These are phyloP conservation scores for Synergus laeviventris DNA, from an alignment of 2,888 invertebrate genomes.

Conservation along the genomic window DNA sequence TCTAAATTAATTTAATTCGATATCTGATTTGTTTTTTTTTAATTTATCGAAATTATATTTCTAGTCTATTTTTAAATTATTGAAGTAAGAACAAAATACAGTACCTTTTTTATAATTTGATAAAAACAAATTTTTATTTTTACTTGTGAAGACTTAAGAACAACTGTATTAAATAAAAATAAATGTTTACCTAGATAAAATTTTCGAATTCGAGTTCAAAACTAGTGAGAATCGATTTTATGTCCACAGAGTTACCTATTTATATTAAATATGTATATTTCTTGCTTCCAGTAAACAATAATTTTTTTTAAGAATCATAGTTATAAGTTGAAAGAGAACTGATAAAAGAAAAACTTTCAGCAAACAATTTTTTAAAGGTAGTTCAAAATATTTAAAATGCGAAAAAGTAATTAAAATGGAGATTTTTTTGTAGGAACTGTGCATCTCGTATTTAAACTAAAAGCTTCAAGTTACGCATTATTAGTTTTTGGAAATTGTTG, in stretches of 20 bases:
- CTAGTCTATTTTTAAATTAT: constrained; percentile 1
- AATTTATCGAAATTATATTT: neutral
- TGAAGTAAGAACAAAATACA: neutral
- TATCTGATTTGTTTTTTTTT: neutral
- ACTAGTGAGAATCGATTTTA: neutral
- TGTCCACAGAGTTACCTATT: neutral
- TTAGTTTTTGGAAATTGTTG: constrained; percentile 14
- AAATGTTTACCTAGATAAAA: neutral
- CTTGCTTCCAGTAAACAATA: constrained; percentile 16
- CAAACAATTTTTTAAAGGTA: neutral
- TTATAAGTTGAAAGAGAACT: constrained; percentile 29
- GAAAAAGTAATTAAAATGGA: neutral
- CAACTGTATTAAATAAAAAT: neutral
- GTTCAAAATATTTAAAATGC: too few species aligned
- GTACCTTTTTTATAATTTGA: neutral
- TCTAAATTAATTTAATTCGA: neutral
- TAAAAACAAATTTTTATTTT: neutral
- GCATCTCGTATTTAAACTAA: neutral
- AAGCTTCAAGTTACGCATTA: constrained; percentile 12
- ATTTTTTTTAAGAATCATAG: neutral
- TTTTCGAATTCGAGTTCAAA: neutral
- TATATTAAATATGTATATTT: constrained; percentile 16
- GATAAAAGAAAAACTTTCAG: constrained; percentile 2
- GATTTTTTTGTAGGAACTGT: neutral
- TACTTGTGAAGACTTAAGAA: neutral